Evolutionary conservation across 2,113 vertebrate genomes (phyloP).

Genomic region (Nerophis lumbriciformis): DNA sequence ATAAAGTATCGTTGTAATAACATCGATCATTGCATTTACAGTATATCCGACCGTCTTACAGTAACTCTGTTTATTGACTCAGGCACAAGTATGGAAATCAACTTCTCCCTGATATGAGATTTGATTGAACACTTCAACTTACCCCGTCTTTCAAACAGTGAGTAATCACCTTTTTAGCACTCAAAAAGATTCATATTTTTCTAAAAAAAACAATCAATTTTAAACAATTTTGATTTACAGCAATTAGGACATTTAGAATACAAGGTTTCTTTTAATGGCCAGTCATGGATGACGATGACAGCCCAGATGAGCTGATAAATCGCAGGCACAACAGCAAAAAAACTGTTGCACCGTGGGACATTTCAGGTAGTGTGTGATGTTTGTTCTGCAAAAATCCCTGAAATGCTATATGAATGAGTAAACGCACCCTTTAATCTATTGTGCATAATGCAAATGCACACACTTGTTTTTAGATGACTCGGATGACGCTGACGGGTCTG

Average conservation of each 20-base stretch:
- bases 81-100: background rate
- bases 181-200: background rate
- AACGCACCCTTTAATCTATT: background rate
- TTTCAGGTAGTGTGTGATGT: constrained; percentile 71
- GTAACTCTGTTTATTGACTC: background rate
- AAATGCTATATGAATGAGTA: background rate
- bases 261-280: constrained; percentile 69
- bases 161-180: background rate
- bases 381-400: background rate
- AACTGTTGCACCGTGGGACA: constrained; percentile 12
- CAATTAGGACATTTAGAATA: background rate
- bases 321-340: constrained; percentile 66
- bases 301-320: constrained; percentile 84
- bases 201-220: background rate
- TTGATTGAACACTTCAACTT: background rate
- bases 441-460: background rate
- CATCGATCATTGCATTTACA: background rate
- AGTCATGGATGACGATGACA: constrained; percentile 89
- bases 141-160: background rate
- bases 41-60: background rate
- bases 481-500: constrained; percentile 64
- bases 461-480: constrained; percentile 68
- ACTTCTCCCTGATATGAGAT: background rate
- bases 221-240: background rate
- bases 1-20: background rate